Conservation (phyloP, 2,113 vertebrate genomes). For the Podilymbus podiceps region DNA sequence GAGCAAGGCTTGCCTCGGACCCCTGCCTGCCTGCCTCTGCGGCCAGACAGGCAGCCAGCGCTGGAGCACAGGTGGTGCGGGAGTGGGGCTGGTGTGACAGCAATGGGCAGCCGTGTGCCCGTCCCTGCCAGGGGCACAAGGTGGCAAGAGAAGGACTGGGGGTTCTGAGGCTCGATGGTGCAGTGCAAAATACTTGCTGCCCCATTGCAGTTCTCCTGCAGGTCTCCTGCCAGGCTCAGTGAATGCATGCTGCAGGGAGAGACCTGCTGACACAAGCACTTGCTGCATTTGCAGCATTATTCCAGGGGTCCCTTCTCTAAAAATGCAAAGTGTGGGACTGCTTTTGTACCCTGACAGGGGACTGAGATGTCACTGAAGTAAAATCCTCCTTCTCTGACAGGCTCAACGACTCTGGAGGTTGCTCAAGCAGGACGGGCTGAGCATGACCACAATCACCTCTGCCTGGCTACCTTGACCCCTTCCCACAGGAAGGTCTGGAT, state of each 20-base stretch:
- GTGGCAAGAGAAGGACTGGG: neutral
- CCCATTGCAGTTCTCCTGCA: neutral
- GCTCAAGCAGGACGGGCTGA: neutral
- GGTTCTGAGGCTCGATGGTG: neutral
- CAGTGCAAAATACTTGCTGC: too few species aligned
- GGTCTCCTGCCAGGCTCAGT: neutral
- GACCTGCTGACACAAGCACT: accelerated
- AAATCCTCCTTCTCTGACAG: neutral
- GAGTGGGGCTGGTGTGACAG: neutral
- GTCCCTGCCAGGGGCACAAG: neutral
- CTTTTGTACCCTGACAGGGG: neutral
- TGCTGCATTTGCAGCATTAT: neutral
- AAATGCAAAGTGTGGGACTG: neutral
- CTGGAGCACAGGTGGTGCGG: too few species aligned
- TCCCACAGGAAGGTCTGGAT: neutral
- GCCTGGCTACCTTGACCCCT: neutral
- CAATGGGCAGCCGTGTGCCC: neutral
- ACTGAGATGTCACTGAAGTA: neutral
- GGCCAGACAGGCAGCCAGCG: accelerated
- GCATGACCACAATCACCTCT: neutral
- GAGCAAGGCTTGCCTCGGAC: accelerated
- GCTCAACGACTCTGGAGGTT: accelerated
- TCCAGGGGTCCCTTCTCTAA: neutral
- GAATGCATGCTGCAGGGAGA: neutral
- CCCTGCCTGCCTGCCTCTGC: neutral